phyloP scores from a whole-genome alignment of 2,888 invertebrate genomes.

The Pachliopta kotzebuea region DNA sequence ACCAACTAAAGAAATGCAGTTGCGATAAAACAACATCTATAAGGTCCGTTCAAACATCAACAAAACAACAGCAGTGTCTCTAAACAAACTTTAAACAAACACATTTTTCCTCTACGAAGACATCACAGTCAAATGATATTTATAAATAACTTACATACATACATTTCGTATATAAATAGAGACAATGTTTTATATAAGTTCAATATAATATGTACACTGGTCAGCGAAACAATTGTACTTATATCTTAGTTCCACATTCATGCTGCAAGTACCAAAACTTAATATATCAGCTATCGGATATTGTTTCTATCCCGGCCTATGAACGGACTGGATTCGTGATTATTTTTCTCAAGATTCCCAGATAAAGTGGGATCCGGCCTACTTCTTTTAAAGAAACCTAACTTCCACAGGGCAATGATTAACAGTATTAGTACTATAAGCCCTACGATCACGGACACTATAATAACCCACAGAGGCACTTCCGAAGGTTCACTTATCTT shows the following conservation, averaged over 20 bases:
- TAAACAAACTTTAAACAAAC: slow-evolving; percentile 53
- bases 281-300: slow-evolving; percentile 65
- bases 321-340: slow-evolving; percentile 85
- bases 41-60: slow-evolving; percentile 61
- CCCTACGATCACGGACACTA: slow-evolving; percentile 91
- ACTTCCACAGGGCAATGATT: slow-evolving; percentile 91
- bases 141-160: slow-evolving; percentile 42
- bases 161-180: slow-evolving; percentile 27
- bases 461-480: slow-evolving; percentile 93
- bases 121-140: slow-evolving; percentile 75
- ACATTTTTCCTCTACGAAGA: slow-evolving; percentile 74
- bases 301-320: slow-evolving; percentile 69
- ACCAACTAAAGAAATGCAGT: slow-evolving; percentile 65
- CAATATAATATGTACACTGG: slow-evolving; percentile 38
- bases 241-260: slow-evolving; percentile 37
- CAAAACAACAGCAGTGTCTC: slow-evolving; percentile 56
- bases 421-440: slow-evolving; percentile 90
- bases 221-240: slow-evolving; percentile 31
- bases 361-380: slow-evolving; percentile 91
- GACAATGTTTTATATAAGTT: slow-evolving; percentile 9
- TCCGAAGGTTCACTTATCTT: slow-evolving; percentile 87
- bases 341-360: slow-evolving; percentile 88
- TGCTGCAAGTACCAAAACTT: slow-evolving; percentile 32
- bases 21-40: slow-evolving; percentile 36
- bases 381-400: slow-evolving; percentile 94